Conservation (phyloP, 30 jellyfish, hydroid and myxozoan species). For the Kudoa iwatai region DNA sequence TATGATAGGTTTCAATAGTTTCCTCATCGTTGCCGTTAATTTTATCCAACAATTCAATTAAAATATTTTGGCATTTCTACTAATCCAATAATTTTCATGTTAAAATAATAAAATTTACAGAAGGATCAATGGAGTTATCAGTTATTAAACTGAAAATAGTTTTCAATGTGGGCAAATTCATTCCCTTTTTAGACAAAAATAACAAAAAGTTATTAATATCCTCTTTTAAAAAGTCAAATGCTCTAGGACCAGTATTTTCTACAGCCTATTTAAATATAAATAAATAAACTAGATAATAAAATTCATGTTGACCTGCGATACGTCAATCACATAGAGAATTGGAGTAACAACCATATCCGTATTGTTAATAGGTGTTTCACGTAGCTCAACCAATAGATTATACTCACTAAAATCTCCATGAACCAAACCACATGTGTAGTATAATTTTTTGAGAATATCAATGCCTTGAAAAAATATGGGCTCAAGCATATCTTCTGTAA, state of each 20-base stretch:
- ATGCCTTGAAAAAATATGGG: too few species aligned
- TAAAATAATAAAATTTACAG: slow-evolving; percentile 14
- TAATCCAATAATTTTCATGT: slow-evolving; percentile 4
- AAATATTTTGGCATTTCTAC: background rate
- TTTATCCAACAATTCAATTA: slow-evolving; percentile 12
- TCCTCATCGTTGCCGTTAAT: slow-evolving; percentile 7
- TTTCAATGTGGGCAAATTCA: slow-evolving; percentile 33
- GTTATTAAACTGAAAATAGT: slow-evolving; percentile 59
- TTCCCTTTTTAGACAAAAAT: slow-evolving; percentile 24
- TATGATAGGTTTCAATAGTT: slow-evolving; percentile 10
- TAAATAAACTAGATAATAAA: too few species aligned
- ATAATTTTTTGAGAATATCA: slow-evolving; percentile 21
- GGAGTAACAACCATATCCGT: slow-evolving; percentile 9
- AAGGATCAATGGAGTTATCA: slow-evolving; percentile 32
- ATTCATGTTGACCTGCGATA: too few species aligned
- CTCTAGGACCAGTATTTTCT: slow-evolving; percentile 75
- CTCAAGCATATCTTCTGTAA: too few species aligned
- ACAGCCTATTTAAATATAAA: too few species aligned
- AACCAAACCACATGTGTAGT: slow-evolving; percentile 44
- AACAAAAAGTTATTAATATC: slow-evolving; percentile 51
- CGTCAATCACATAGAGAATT: slow-evolving; percentile 37
- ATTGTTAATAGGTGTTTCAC: slow-evolving; percentile 8
- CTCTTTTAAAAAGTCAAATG: slow-evolving; percentile 25
- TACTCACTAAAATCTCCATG: slow-evolving; percentile 86
- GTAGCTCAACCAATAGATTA: slow-evolving; percentile 17